Evolutionary conservation across 2,113 vertebrate genomes (phyloP).

Genomic region (Otus sunia): DNA sequence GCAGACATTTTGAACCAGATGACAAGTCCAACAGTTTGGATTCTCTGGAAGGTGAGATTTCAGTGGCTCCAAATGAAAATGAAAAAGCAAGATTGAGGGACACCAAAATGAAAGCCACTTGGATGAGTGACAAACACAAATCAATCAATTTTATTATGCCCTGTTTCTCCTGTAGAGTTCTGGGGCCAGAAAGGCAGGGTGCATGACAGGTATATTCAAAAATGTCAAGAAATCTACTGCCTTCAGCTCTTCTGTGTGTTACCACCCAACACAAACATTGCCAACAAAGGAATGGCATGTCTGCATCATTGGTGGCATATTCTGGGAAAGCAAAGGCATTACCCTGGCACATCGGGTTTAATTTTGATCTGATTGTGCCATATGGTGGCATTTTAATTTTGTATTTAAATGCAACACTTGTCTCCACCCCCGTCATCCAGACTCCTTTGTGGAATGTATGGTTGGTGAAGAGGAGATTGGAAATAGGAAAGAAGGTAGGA

Average conservation of each 20-base stretch:
- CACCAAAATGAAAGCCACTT: slow-evolving; percentile 53
- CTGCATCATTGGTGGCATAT: slow-evolving; percentile 9
- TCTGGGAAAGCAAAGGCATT: slow-evolving; percentile 18
- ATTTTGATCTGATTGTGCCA: not conserved
- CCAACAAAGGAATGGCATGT: slow-evolving; percentile 27
- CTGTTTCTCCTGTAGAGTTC: slow-evolving; percentile 27
- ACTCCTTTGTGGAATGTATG: not conserved
- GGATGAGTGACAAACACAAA: slow-evolving; percentile 66
- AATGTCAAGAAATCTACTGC: slow-evolving; percentile 33
- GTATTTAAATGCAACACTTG: not conserved
- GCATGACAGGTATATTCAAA: slow-evolving; percentile 35
- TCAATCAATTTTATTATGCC: slow-evolving; percentile 67
- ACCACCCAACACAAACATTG: not conserved
- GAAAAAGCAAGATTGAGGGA: slow-evolving; percentile 54
- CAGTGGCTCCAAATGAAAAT: slow-evolving; percentile 61
- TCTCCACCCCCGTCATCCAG: not conserved
- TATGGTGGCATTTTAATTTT: not conserved
- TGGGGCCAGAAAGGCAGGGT: slow-evolving; percentile 28
- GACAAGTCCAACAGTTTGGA: slow-evolving; percentile 56
- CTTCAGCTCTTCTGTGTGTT: not conserved
- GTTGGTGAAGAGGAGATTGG: not conserved
- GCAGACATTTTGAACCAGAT: slow-evolving; percentile 71
- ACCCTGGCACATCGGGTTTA: not conserved
- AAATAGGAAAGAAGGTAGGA: not conserved
- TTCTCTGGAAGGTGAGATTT: slow-evolving; percentile 59